Conservation (phyloP, 2,888 invertebrate species). For the Lasioglossum oenotherae region DNA sequence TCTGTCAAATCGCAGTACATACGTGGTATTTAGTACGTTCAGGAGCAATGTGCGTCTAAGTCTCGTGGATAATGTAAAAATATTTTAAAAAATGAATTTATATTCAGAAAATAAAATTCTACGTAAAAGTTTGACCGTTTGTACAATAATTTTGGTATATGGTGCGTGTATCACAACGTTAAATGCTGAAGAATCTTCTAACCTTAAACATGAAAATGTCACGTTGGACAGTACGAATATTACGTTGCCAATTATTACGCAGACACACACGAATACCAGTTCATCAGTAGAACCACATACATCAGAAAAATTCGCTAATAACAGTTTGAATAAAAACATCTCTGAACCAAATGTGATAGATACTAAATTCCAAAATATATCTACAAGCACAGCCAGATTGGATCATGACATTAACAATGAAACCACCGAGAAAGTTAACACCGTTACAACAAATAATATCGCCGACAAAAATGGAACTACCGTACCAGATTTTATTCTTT, state of each 20-base stretch:
- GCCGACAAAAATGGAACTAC: slow-evolving; percentile 56
- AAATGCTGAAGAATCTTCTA: slow-evolving; percentile 42
- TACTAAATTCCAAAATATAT: slow-evolving; percentile 25
- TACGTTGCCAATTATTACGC: background rate
- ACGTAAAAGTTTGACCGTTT: slow-evolving; percentile 14
- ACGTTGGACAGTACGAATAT: slow-evolving; percentile 19
- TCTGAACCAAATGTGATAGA: slow-evolving; percentile 20
- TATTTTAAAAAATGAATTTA: slow-evolving; percentile 43
- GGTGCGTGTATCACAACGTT: slow-evolving; percentile 13
- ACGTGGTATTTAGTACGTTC: background rate
- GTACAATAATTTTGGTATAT: slow-evolving; percentile 27
- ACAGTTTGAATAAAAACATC: slow-evolving; percentile 12
- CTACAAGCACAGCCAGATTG: slow-evolving; percentile 28
- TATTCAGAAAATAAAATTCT: slow-evolving; percentile 34
- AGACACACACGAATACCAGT: slow-evolving; percentile 11
- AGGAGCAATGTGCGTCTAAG: background rate
- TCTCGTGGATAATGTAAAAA: slow-evolving; percentile 43
- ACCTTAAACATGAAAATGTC: slow-evolving; percentile 56
- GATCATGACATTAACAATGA: slow-evolving; percentile 36
- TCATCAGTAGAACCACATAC: background rate
- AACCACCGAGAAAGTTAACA: slow-evolving; percentile 53
- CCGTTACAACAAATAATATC: slow-evolving; percentile 18
- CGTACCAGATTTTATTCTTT: slow-evolving; percentile 42
- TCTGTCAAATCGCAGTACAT: background rate
- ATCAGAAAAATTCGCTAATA: slow-evolving; percentile 1